Percentiles rank a stretch among this genome's conserved stretches.
Conservation (phyloP, 2,797 vertebrate species). For the Diceros bicornis region DNA sequence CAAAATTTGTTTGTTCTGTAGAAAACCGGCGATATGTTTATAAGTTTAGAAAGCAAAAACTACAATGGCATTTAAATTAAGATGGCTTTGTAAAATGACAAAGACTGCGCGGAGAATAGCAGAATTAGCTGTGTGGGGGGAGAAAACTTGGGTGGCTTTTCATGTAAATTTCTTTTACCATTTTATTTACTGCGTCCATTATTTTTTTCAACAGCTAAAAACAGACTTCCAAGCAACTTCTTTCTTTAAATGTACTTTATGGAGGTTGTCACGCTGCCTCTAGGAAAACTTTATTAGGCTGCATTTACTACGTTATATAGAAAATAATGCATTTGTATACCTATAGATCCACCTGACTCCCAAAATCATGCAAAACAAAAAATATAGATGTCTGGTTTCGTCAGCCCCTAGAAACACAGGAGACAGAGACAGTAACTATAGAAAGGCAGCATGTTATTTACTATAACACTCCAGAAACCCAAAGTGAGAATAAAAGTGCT, state of each 20-base stretch:
- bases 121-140: not conserved
- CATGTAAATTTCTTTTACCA: not conserved
- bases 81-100: not conserved
- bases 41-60: not conserved
- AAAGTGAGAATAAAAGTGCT: constrained; percentile 76
- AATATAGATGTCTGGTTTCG: constrained; percentile 77
- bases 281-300: constrained; percentile 86
- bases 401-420: constrained; percentile 85
- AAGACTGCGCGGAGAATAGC: not conserved
- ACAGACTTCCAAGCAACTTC: constrained; percentile 65
- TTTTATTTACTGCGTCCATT: constrained; percentile 73
- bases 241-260: constrained; percentile 78
- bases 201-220: constrained; percentile 69
- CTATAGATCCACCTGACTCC: constrained; percentile 68
- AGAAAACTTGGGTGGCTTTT: not conserved
- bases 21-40: not conserved
- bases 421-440: constrained; percentile 82
- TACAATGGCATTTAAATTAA: not conserved
- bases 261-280: constrained; percentile 42
- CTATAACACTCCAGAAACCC: constrained; percentile 76
- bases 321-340: constrained; percentile 82
- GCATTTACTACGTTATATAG: constrained; percentile 86
- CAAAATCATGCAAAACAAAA: constrained; percentile 62
- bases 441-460: constrained; percentile 81
- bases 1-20: not conserved